Conservation (phyloP, 2,113 vertebrate species). For the Shinisaurus crocodilurus region DNA sequence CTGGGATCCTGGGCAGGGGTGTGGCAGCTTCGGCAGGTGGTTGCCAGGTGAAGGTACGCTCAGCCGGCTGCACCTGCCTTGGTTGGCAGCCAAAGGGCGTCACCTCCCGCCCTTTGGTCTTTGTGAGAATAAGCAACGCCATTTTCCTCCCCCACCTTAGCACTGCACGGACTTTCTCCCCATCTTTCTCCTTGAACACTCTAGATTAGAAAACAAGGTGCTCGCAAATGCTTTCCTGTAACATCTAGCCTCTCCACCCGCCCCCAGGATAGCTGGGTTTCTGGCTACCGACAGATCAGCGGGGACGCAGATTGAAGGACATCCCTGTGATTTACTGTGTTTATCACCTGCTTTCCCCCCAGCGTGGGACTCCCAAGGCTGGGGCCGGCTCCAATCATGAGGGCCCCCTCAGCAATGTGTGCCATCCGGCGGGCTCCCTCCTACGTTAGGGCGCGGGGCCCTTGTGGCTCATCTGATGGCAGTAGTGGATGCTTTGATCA, state of each 20-base stretch:
- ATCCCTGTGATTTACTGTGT: background rate
- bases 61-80: conserved; percentile 35
- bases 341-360: background rate
- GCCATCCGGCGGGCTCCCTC: background rate
- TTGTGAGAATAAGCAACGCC: background rate
- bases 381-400: background rate
- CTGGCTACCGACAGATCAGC: background rate
- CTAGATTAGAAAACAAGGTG: background rate
- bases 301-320: background rate
- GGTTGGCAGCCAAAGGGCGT: conserved; percentile 39
- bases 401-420: background rate
- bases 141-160: background rate
- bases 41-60: conserved; percentile 47
- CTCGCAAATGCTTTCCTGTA: background rate
- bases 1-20: background rate
- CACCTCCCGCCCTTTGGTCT: conserved; percentile 22
- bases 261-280: background rate
- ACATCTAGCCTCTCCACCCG: background rate
- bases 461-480: background rate
- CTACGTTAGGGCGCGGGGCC: background rate
- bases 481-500: background rate
- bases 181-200: no score
- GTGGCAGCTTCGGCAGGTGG: conserved; percentile 25
- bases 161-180: background rate
- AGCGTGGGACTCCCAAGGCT: background rate